Evolutionary conservation across 2,113 vertebrate genomes (phyloP).

Genomic region (Camelus dromedarius): DNA sequence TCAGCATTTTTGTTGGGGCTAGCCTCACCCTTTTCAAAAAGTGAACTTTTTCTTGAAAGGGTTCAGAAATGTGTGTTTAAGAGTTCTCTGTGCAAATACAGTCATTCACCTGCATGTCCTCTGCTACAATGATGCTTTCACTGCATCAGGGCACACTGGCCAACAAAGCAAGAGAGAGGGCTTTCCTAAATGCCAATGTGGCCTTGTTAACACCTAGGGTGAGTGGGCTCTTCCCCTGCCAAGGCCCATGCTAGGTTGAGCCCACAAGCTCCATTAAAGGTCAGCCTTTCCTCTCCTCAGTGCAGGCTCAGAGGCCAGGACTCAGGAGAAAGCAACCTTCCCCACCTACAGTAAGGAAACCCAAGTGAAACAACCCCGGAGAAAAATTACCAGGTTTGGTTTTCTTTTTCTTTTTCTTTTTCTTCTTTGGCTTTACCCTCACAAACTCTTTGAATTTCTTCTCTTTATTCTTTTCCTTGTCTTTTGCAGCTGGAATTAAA

Average conservation of each 20-base stretch:
- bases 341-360: not conserved
- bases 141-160: not conserved
- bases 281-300: not conserved
- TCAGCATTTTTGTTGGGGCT: not conserved
- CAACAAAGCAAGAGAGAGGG: not conserved
- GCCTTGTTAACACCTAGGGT: not conserved
- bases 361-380: constrained; percentile 72
- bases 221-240: not conserved
- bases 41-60: constrained; percentile 19
- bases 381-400: constrained; percentile 91
- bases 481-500: constrained; percentile 86
- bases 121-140: not conserved
- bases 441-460: constrained; percentile 91
- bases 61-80: not conserved
- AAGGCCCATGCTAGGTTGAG: not conserved
- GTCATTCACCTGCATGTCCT: not conserved
- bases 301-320: not conserved
- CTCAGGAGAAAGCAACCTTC: not conserved
- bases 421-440: constrained; percentile 95
- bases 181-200: not conserved
- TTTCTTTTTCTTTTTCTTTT: constrained; percentile 95
- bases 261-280: not conserved
- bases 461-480: constrained; percentile 89
- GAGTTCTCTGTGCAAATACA: not conserved
- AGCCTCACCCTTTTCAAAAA: constrained; percentile 7